These are phyloP conservation scores for Pyrochroa serraticornis DNA, from an alignment of 2,888 invertebrate genomes.

Conservation along the genomic window DNA sequence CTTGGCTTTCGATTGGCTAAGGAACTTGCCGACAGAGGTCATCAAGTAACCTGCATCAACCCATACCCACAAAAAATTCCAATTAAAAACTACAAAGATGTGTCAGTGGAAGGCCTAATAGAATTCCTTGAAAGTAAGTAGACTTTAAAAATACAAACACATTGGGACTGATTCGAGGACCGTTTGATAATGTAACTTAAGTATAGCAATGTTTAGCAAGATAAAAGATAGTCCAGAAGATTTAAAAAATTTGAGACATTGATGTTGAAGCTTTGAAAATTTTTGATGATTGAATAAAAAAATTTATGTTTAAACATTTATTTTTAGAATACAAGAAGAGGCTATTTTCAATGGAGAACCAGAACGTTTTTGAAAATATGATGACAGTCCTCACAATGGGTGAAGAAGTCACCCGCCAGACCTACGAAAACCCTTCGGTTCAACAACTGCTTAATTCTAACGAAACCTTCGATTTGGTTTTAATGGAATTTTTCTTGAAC, in stretches of 20 bases:
- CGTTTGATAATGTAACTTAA: no score
- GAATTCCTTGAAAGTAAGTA: background rate
- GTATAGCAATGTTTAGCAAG: no score
- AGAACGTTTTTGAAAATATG: background rate
- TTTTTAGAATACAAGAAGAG: no score
- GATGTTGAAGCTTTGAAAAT: no score
- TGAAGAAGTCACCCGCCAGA: constrained; percentile 39
- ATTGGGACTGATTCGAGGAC: background rate
- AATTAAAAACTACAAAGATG: constrained; percentile 5
- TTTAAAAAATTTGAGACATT: background rate
- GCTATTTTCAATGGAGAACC: no score
- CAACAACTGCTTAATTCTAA: constrained; percentile 41
- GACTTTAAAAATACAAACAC: background rate
- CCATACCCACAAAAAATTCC: constrained; percentile 8
- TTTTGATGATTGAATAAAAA: no score
- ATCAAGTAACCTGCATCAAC: constrained; percentile 9
- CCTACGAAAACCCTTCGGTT: constrained; percentile 34
- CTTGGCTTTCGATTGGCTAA: constrained; percentile 9
- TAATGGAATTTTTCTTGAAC: constrained; percentile 45
- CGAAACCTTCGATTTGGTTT: constrained; percentile 44
- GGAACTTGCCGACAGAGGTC: constrained; percentile 7
- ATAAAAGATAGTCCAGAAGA: constrained; percentile 26
- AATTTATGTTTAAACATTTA: no score
- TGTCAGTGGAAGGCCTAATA: background rate
- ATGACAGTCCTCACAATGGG: background rate